Base-by-base conservation (phyloP, 2,797 vertebrate species). In the Brachyrhaphis roseni region DNA sequence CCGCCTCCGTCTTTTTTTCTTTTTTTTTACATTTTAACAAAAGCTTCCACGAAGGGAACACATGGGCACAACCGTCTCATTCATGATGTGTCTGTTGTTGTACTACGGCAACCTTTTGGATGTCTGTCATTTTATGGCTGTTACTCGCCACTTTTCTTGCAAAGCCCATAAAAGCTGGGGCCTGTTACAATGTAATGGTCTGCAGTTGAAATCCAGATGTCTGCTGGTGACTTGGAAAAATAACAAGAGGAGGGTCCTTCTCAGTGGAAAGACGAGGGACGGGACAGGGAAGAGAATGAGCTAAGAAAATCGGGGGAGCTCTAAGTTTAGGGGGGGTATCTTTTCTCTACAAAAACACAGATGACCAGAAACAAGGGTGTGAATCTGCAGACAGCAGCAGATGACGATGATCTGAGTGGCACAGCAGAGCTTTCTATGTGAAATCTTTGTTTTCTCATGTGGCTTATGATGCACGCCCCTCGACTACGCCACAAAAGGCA, bases 161-260 rank as follows among this genome's bases (percentile, higher is more conserved):
- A 88, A 86, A 88, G 76, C 84, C 85, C 86, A 80, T 89, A 89
- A 92, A 91, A 86, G 41, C 81, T 72, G 75, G 75, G 75, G 82
- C 75, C 66, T 80, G 81, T 86, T 86, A 72, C 75, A 76, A 84
- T 88, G 87, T 89, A 82, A 80, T 73, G 73, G 84, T 86, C 77
- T 83, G 41, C 85, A 89, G 77, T 93, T 79, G 84, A 92, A 91
- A 89, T 85, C 93, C 94, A 93, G 93, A 94, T 94, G 93, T 91
- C 80, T 86, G 70, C 75, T 80, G 80, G 74, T 85, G 84, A 90
- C 83, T 77, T 87, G 85, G 76, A 83, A 86, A 85, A 64, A 78
- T 64, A 76, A 85, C 46, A 62, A 36, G 83, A 74, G 79, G 77
- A 79, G 78, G 82, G 74, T 76, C 45, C 46, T 70, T 71, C 70